A percentile compares a stretch with the other conserved stretches of the same genome.
These are phyloP conservation scores for Osedax frankpressi DNA, from an alignment of 2,888 invertebrate genomes.

Conservation along the genomic window DNA sequence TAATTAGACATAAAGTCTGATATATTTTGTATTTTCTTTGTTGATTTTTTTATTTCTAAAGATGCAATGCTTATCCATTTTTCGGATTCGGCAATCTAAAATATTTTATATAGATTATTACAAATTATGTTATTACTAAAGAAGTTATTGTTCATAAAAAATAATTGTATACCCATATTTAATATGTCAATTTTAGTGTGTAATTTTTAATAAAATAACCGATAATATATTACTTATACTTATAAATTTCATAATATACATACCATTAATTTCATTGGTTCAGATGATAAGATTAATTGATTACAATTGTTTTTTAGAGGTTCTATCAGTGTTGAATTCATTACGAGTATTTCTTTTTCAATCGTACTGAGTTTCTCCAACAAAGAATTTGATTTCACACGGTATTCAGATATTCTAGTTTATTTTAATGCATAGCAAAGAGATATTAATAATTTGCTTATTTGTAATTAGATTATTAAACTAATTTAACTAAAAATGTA, in stretches of 20 bases:
- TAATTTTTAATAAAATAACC: no score
- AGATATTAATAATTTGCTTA: background rate
- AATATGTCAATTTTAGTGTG: background rate
- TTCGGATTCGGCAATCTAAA: background rate
- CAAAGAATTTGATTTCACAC: background rate
- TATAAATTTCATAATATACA: background rate
- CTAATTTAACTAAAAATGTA: no score
- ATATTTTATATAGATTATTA: background rate
- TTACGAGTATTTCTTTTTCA: background rate
- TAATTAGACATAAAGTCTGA: background rate
- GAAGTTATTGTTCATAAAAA: background rate
- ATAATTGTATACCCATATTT: background rate
- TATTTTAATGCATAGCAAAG: background rate
- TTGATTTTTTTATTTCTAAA: background rate
- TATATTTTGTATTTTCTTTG: background rate
- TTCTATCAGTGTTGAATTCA: background rate
- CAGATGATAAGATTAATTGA: background rate
- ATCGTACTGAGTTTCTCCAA: background rate
- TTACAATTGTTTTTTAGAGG: background rate
- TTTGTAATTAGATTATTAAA: background rate
- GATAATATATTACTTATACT: background rate
- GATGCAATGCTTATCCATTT: background rate
- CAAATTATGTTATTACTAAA: background rate
- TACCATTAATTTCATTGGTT: background rate
- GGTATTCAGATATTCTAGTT: background rate